phyloP scores from a whole-genome alignment of 2,888 invertebrate genomes.

The Luperina nickerlii region DNA sequence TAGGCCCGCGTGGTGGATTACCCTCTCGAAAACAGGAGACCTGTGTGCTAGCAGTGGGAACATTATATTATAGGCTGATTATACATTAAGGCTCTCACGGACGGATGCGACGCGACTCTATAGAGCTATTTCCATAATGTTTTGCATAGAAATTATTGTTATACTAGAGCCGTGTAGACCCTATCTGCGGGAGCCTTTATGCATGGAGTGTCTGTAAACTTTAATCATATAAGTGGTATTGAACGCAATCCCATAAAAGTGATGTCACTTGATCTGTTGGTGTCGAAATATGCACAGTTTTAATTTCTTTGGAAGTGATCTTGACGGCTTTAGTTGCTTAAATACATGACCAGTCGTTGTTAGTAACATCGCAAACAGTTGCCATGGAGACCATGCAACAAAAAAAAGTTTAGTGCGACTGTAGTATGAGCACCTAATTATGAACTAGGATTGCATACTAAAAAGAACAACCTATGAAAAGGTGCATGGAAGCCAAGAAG shows the following conservation, averaged over 20 bases:
- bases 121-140: too few species aligned
- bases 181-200: not conserved
- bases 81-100: too few species aligned
- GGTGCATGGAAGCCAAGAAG: not conserved
- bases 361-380: not conserved
- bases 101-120: too few species aligned
- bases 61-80: not conserved
- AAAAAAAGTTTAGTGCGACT: not conserved
- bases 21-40: not conserved
- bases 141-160: too few species aligned
- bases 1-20: not conserved
- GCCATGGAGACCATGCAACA: not conserved
- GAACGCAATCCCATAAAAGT: not conserved
- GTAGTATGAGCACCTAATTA: not conserved
- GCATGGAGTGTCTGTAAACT: conserved; percentile 8
- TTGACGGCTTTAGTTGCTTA: not conserved
- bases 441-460: not conserved
- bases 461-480: not conserved
- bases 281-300: not conserved
- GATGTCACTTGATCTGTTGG: not conserved
- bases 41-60: not conserved
- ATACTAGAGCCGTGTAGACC: too few species aligned
- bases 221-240: conserved; percentile 25
- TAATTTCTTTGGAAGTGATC: not conserved
- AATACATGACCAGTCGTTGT: not conserved